phyloP scores from a whole-genome alignment of 2,797 vertebrate species.

The Todus mexicanus region DNA sequence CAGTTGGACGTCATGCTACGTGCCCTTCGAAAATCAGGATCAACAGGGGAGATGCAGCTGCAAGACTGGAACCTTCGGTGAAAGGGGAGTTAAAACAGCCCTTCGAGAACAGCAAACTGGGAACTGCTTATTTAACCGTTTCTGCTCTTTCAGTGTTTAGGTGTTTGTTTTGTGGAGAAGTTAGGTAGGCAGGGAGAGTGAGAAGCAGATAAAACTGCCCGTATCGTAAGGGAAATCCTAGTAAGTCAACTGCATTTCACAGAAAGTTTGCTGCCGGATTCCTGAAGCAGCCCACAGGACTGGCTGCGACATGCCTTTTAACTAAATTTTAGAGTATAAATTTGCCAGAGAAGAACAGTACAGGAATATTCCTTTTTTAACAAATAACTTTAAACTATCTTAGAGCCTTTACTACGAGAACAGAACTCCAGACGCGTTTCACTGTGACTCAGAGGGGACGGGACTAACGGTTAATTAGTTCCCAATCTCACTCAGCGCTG shows the following conservation, averaged over 20 bases:
- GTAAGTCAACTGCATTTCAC: not conserved
- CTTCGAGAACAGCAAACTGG: not conserved
- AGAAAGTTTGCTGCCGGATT: not conserved
- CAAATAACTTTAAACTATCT: not conserved
- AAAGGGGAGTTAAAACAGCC: not conserved
- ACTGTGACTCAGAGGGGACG: not conserved
- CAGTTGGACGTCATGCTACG: not conserved
- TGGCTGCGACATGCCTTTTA: not conserved
- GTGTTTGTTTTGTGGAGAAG: not conserved
- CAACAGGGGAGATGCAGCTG: not conserved
- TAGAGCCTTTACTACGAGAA: not conserved
- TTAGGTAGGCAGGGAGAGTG: not conserved
- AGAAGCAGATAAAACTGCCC: not conserved
- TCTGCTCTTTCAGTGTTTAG: not conserved
- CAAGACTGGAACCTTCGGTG: not conserved
- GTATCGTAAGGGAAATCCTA: not conserved
- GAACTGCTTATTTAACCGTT: not conserved
- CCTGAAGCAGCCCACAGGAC: not conserved
- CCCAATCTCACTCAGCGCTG: slow-evolving; percentile 23
- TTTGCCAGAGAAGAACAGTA: not conserved
- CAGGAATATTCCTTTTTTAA: not conserved
- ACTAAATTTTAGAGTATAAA: not conserved
- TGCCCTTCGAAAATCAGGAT: not conserved
- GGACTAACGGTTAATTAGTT: slow-evolving; percentile 43
- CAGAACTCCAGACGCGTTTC: not conserved